Conservation (phyloP, 1,140 invertebrate species). For the Dendrolimus punctatus region DNA sequence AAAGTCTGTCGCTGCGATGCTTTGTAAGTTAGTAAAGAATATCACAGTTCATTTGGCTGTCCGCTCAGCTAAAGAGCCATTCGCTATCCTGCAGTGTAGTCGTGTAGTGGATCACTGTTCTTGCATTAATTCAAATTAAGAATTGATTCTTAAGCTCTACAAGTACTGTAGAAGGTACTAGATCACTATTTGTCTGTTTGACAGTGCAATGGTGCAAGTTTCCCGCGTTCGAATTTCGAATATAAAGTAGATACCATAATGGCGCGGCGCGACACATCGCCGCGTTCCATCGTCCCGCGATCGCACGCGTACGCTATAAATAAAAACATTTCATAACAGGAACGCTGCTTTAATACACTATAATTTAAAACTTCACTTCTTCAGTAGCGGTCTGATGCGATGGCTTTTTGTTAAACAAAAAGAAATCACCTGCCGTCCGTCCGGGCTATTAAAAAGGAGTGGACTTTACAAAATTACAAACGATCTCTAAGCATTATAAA, state of each 20-base stretch:
- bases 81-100: no score
- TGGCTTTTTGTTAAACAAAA: conserved; percentile 34
- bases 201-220: no score
- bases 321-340: conserved; percentile 37
- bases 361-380: conserved; percentile 60
- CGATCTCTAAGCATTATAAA: conserved; percentile 58
- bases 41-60: no score
- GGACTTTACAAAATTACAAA: conserved; percentile 67
- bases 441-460: conserved; percentile 60
- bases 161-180: no score
- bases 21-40: no score
- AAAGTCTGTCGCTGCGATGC: no score
- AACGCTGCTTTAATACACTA: conserved; percentile 54
- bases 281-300: background rate
- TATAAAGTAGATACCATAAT: background rate
- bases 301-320: conserved; percentile 42
- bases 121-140: no score
- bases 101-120: no score
- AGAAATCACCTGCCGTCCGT: conserved; percentile 45
- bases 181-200: no score
- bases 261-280: conserved; percentile 3
- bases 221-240: no score
- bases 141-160: no score
- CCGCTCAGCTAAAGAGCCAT: no score
- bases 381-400: conserved; percentile 47